Conservation (phyloP, 2,113 vertebrate genomes). For the Psilopsiagon aurifrons region DNA sequence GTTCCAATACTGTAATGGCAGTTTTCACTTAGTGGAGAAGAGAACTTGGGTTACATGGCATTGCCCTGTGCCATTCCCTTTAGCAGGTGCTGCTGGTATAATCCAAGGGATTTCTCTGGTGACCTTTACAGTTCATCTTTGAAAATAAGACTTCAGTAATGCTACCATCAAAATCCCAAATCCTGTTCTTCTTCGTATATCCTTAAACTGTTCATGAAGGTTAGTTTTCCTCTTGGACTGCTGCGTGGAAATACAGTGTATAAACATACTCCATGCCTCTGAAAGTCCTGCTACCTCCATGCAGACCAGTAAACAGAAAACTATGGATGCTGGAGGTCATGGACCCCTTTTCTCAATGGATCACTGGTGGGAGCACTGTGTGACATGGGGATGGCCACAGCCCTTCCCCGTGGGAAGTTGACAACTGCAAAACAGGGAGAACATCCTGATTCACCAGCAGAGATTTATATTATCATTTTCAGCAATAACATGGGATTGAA, state of each 20-base stretch:
- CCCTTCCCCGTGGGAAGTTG: not conserved
- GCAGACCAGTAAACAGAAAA: not conserved
- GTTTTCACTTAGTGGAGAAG: not conserved
- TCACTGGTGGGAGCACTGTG: rapidly evolving
- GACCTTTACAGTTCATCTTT: not conserved
- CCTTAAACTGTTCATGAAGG: not conserved
- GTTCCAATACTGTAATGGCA: not conserved
- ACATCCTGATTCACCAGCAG: not conserved
- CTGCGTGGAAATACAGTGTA: not conserved
- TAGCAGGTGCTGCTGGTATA: not conserved
- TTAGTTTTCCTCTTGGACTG: not conserved
- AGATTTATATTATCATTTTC: not conserved
- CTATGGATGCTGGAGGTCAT: rapidly evolving
- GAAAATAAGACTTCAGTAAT: not conserved
- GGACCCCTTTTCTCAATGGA: not conserved
- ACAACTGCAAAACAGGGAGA: rapidly evolving
- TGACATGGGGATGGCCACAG: rapidly evolving
- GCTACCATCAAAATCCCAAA: not conserved
- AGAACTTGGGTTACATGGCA: not conserved
- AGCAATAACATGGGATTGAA: not conserved
- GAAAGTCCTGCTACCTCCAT: not conserved
- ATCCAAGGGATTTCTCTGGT: not conserved
- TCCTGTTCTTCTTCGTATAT: not conserved
- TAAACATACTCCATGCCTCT: rapidly evolving
- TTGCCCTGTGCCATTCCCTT: not conserved